Evolutionary conservation across 2,113 vertebrate species (phyloP), one percentile per base, ranked within the genome.

Genomic region (Ibidorhyncha struthersii): DNA sequence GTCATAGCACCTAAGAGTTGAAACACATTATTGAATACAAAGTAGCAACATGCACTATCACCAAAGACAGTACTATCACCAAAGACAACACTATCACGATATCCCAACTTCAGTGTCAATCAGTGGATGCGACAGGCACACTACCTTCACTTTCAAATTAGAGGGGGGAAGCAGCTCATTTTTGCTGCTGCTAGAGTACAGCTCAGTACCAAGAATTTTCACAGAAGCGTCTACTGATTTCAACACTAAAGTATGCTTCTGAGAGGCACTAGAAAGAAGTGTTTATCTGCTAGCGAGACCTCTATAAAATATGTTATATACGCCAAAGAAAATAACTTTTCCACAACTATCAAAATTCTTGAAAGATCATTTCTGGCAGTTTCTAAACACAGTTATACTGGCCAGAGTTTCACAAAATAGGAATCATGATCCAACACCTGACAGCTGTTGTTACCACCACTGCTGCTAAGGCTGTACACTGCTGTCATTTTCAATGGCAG

Each of bases 401-500:
- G 10, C 36, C 84, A 93, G 66, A 79, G 43, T 71, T 95, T 71
- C 41, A 71, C 62, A 90, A 92, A 89, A 89, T 13, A 89, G 40
- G 49, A 92, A 91, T 91, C 80, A 81, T 50, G 29, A 81, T 82
- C 65, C 52, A 84, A 69, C 83, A 95, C 59, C 80, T 94, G 91
- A 93, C 91, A 95, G 83, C 72, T 91, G 85, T 65, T 85, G 43
- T 70, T 83, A 86, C 36, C 50, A 86, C 30, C 36, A 58, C 8
- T 73, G 62, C 53, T 72, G 36, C 40, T 88, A 74, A 90, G 17
- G 12, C 23, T 85, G 38, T 88, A 61, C 80, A 52, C 40, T 90
- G 40, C 36, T 95, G 56, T 69, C 52, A 79, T 86, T 76, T 63
- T 76, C 43, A 95, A 29, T 69, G 58, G 34, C 53, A 72, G 25